phyloP scores from a whole-genome alignment of 2,888 invertebrate genomes.

The Portevinia maculata region DNA sequence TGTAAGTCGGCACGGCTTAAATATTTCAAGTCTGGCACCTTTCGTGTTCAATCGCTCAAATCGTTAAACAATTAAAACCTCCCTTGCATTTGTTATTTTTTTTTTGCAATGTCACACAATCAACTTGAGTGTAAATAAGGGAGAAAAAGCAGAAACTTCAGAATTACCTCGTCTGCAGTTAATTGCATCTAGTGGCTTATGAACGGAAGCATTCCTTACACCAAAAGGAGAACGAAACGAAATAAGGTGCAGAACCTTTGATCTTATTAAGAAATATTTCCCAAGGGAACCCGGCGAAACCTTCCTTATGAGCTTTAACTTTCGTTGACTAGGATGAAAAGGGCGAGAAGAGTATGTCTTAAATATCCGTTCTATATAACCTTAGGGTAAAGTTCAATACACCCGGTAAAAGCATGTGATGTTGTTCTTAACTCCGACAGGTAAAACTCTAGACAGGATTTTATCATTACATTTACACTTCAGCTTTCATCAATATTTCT shows the following conservation, averaged over 20 bases:
- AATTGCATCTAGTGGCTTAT: slow-evolving; percentile 54
- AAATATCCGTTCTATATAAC: not conserved
- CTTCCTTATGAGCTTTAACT: slow-evolving; percentile 65
- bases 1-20: slow-evolving; percentile 37
- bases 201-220: slow-evolving; percentile 22
- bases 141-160: slow-evolving; percentile 11
- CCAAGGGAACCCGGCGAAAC: slow-evolving; percentile 57
- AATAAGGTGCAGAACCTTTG: slow-evolving; percentile 63
- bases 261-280: slow-evolving; percentile 68
- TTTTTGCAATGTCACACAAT: slow-evolving; percentile 27
- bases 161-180: slow-evolving; percentile 47
- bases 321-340: slow-evolving; percentile 15
- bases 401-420: slow-evolving; percentile 34
- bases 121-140: not conserved
- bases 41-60: slow-evolving; percentile 55
- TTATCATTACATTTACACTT: slow-evolving; percentile 11
- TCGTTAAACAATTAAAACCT: slow-evolving; percentile 44
- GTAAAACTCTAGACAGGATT: slow-evolving; percentile 48
- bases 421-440: slow-evolving; percentile 50
- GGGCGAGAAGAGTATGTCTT: slow-evolving; percentile 19
- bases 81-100: no score
- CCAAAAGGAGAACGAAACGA: slow-evolving; percentile 47
- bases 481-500: slow-evolving; percentile 52
- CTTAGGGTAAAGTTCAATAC: slow-evolving; percentile 55
- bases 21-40: slow-evolving; percentile 32